phyloP scores from a whole-genome alignment of 2,888 invertebrate genomes.

The Lasius fuliginosus region DNA sequence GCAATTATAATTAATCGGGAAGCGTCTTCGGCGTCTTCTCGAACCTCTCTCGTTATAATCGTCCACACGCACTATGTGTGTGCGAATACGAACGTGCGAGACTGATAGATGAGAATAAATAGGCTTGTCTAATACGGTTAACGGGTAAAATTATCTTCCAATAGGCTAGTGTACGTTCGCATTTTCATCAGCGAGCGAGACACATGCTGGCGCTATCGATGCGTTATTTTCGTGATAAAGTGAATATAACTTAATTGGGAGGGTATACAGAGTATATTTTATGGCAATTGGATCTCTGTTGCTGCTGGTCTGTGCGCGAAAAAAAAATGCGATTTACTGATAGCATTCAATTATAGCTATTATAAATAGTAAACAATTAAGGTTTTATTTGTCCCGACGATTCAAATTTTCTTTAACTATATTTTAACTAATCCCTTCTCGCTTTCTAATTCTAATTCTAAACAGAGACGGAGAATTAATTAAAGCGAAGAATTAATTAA shows the following conservation, averaged over 20 bases:
- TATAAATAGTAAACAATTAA: neutral
- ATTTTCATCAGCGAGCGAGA: neutral
- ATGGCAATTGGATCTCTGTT: neutral
- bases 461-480: constrained; percentile 3
- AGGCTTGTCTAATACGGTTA: constrained; percentile 67
- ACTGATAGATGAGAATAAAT: constrained; percentile 67
- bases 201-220: constrained; percentile 1
- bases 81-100: neutral
- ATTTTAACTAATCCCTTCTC: neutral
- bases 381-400: neutral
- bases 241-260: constrained; percentile 32
- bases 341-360: constrained; percentile 21
- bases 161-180: constrained; percentile 14
- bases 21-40: constrained; percentile 54
- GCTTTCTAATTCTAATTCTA: neutral
- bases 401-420: neutral
- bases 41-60: constrained; percentile 39
- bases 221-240: constrained; percentile 16
- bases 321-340: constrained; percentile 9
- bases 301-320: neutral
- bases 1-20: constrained; percentile 70
- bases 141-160: constrained; percentile 71
- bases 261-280: neutral
- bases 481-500: constrained; percentile 18
- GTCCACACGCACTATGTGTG: constrained; percentile 13